These are phyloP conservation scores for Trissoscelio sp. DNA, from an alignment of 2,888 invertebrate genomes.

Conservation along the genomic window DNA sequence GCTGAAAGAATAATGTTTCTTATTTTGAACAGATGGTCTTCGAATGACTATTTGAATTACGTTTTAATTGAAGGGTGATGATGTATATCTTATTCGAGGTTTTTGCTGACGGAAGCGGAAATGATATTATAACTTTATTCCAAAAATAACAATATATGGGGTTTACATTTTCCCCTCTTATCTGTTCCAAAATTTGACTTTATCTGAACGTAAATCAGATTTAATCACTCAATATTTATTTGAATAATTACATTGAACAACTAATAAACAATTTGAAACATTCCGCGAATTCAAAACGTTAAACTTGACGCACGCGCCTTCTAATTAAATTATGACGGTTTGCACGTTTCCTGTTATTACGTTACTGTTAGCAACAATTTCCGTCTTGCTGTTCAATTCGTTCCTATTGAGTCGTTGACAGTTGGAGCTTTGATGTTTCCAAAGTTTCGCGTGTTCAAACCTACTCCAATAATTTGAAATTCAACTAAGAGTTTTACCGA, in stretches of 20 bases:
- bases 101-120: conserved; percentile 14
- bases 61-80: conserved; percentile 3
- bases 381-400: conserved; percentile 13
- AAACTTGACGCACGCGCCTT: too few relatives aligned
- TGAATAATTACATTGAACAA: too few relatives aligned
- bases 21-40: conserved; percentile 6
- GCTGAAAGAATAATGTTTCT: too few relatives aligned
- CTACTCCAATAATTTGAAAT: conserved; percentile 43
- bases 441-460: conserved; percentile 42
- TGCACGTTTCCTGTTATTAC: conserved; percentile 10
- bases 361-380: conserved; percentile 19
- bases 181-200: too few relatives aligned
- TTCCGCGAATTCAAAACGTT: too few relatives aligned
- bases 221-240: too few relatives aligned
- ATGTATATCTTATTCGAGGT: background rate
- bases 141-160: background rate
- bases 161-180: too few relatives aligned
- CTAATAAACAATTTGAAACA: too few relatives aligned
- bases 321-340: background rate
- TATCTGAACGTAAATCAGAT: too few relatives aligned
- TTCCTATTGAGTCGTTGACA: conserved; percentile 11
- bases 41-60: background rate
- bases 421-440: conserved; percentile 32
- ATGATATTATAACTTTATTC: background rate
- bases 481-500: conserved; percentile 28